Percentiles rank a stretch among this genome's conserved stretches.
These are phyloP conservation scores for Hypsibius dujardini DNA, from an alignment of 1,140 invertebrate species.

Conservation along the genomic window DNA sequence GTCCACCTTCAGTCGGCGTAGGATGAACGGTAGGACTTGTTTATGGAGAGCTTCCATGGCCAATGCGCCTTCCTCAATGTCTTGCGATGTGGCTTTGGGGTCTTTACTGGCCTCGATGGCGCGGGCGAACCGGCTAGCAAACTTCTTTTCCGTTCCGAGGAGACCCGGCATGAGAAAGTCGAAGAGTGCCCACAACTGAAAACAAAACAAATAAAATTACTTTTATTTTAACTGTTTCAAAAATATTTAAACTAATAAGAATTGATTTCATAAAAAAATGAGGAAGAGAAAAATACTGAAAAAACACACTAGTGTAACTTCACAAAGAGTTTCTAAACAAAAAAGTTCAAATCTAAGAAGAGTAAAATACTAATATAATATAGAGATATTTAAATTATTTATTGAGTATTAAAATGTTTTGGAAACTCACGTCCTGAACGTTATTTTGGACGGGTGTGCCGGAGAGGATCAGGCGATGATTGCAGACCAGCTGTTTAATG, in stretches of 20 bases:
- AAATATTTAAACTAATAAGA: not conserved
- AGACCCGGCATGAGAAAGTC: constrained; percentile 98
- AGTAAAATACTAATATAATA: too few species aligned
- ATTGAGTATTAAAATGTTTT: too few species aligned
- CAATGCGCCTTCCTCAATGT: constrained; percentile 61
- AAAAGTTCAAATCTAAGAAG: too few species aligned
- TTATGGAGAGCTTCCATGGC: constrained; percentile 89
- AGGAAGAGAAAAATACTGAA: not conserved
- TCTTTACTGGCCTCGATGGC: constrained; percentile 78
- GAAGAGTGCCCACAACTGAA: constrained; percentile 98
- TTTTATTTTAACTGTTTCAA: not conserved
- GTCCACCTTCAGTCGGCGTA: constrained; percentile 88
- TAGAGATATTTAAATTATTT: too few species aligned
- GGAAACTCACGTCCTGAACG: constrained; percentile 37
- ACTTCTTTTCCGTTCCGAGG: constrained; percentile 84
- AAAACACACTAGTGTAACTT: not conserved
- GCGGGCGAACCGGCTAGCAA: constrained; percentile 48
- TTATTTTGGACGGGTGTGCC: constrained; percentile 96
- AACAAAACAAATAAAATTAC: constrained; percentile 38
- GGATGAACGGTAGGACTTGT: constrained; percentile 79
- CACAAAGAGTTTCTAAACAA: not conserved
- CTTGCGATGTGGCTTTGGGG: constrained; percentile 75
- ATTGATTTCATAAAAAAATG: not conserved
- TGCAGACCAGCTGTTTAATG: constrained; percentile 69
- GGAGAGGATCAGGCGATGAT: constrained; percentile 83